Conservation (phyloP, 1,140 invertebrate genomes). For the Sitobion miscanthi region DNA sequence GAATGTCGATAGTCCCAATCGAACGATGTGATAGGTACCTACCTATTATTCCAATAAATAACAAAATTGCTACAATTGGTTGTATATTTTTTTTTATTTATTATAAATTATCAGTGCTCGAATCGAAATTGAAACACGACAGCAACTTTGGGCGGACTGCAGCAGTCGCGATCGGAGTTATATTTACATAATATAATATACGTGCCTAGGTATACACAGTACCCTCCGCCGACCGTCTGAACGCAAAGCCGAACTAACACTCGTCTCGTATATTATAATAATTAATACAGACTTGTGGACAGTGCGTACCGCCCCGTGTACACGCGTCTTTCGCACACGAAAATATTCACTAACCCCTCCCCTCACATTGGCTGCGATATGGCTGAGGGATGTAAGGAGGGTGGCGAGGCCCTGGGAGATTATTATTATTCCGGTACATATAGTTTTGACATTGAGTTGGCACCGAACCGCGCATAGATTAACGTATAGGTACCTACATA, state of each 20-base stretch:
- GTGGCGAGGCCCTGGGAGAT: neutral
- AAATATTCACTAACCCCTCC: neutral
- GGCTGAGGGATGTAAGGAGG: neutral
- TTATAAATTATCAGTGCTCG: neutral
- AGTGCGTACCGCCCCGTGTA: neutral
- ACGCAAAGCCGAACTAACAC: neutral
- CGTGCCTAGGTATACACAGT: neutral
- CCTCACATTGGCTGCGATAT: too few species aligned
- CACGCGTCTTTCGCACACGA: neutral
- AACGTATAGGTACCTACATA: neutral
- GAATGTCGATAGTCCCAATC: neutral
- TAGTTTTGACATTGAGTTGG: constrained; percentile 14
- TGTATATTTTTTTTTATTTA: neutral
- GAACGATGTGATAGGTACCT: neutral
- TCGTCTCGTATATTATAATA: neutral
- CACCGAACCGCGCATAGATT: neutral
- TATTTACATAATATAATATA: neutral
- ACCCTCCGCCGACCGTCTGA: neutral
- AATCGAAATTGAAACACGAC: neutral
- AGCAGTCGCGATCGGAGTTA: neutral
- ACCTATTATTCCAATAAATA: neutral
- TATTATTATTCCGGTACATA: constrained; percentile 10
- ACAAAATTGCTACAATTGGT: neutral
- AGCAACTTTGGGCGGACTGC: neutral
- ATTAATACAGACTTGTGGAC: constrained; percentile 1